Evolutionary conservation across 2,113 vertebrate species (phyloP), one percentile per base, ranked within the genome.

Genomic region (Crypturellus undulatus): DNA sequence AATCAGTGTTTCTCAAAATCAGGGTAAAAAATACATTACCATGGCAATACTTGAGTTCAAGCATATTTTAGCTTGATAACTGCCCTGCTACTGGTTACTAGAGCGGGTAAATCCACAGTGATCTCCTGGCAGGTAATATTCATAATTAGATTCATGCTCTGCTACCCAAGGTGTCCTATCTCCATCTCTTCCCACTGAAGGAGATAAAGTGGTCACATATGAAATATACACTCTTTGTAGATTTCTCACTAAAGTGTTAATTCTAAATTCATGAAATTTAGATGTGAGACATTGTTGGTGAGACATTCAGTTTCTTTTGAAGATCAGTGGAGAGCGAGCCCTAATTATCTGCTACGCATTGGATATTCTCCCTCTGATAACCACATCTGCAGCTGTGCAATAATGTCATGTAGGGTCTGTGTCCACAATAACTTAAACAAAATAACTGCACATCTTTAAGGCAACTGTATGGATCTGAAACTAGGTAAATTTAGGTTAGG

Each of bases 171-270:
- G 17, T 67, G 17, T 20, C 43, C 24, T 60, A 21, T 21, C 25
- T 49, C 69, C 21, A 0, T 43, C 54, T 58, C 54, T 32, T 58
- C 28, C 54, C 54, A 58, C 16, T 58, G 60, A 38, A 60, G 10
- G 26, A 65, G 0, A 0, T 22, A 70, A 83, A 90, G 54, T 0
- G 5, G 36, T 45, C 19, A 10, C 4, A 1, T 28, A 36, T 19
- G 20, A 87, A 91, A 75, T 28, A 68, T 0, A 10, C 2, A 30
- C 2, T 65, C 68, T 71, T 60, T 6, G 58, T 2, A 49, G 11
- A 49, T 18, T 77, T 69, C 40, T 67, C 19, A 43, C 54, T 40
- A 51, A 77, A 88, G 54, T n/a, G 0, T 0, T 34, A 58, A 34
- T 12, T 52, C 40, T 77, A 19, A 65, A 52, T 56, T 69, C 3